These are phyloP conservation scores for Temnothorax ravouxi DNA, from an alignment of 2,888 invertebrate genomes.

Conservation along the genomic window DNA sequence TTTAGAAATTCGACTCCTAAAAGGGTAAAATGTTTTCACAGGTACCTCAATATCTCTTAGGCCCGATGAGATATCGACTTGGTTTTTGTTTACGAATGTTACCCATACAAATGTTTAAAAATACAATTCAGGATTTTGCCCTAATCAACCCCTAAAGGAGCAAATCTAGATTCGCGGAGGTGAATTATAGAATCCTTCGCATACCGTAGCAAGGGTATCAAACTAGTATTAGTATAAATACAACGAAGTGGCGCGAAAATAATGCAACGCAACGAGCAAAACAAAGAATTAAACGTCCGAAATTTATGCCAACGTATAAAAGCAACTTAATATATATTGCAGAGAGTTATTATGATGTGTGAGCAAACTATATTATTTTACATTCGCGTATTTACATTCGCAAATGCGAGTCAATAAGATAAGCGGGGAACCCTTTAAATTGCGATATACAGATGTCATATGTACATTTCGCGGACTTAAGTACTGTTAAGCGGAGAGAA, in stretches of 20 bases:
- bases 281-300: constrained; percentile 27
- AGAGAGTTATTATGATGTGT: constrained; percentile 2
- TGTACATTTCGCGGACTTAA: neutral
- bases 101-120: too few species aligned
- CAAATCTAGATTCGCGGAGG: too few species aligned
- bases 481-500: neutral
- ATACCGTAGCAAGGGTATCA: too few species aligned
- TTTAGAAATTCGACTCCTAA: too few species aligned
- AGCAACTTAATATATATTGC: constrained; percentile 19
- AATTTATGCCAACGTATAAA: constrained; percentile 46
- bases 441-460: neutral
- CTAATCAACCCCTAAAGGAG: too few species aligned
- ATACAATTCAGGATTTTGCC: too few species aligned
- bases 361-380: constrained; percentile 36
- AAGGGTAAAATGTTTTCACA: too few species aligned
- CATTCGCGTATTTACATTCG: constrained; percentile 34
- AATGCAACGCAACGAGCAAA: neutral
- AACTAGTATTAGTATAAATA: neutral
- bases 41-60: too few species aligned
- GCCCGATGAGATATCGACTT: too few species aligned
- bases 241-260: neutral
- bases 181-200: too few species aligned
- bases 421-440: neutral
- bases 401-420: constrained; percentile 15
- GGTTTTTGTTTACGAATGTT: too few species aligned